Evolutionary conservation across 2,888 invertebrate genomes (phyloP).

Genomic region (Idaea straminata): DNA sequence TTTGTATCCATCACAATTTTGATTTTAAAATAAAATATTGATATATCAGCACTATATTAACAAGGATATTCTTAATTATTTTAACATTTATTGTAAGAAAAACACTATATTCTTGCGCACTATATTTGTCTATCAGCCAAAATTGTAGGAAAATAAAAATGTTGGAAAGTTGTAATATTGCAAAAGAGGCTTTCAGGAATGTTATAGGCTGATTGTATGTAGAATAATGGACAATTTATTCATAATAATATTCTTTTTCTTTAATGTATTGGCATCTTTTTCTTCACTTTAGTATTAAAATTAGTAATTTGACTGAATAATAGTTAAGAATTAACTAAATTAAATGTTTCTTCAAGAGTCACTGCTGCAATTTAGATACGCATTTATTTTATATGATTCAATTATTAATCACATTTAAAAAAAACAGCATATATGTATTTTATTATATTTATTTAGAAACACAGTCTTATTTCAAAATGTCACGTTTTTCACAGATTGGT

Average conservation of each 20-base stretch:
- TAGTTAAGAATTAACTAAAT: constrained; percentile 62
- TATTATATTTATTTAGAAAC: no score
- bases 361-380: constrained; percentile 63
- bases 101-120: no score
- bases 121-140: neutral
- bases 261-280: neutral
- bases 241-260: neutral
- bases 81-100: no score
- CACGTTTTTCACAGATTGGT: no score
- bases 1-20: neutral
- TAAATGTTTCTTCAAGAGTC: constrained; percentile 42
- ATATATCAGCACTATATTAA: neutral
- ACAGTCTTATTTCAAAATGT: neutral
- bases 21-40: neutral
- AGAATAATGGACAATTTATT: neutral
- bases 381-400: constrained; percentile 66
- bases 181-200: neutral
- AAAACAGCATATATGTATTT: neutral
- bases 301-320: constrained; percentile 70
- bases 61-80: no score
- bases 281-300: constrained; percentile 51
- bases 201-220: neutral
- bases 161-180: neutral
- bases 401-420: constrained; percentile 23
- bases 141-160: neutral